Conservation (phyloP, 2,888 invertebrate species). For the Pheosia gnoma region DNA sequence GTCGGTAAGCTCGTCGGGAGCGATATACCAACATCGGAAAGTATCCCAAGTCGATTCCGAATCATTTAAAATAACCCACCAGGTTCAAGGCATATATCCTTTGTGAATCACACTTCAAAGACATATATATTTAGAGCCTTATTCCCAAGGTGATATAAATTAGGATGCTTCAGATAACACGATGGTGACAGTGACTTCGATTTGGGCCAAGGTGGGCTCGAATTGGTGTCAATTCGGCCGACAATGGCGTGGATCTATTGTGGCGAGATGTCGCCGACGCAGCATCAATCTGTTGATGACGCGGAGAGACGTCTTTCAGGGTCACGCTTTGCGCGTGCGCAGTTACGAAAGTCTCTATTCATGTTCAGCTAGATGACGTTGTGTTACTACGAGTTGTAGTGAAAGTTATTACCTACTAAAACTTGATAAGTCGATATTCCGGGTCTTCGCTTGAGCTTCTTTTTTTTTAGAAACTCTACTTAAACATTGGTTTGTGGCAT, state of each 20-base stretch:
- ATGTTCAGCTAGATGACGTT: background rate
- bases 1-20: too few relatives aligned
- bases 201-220: slow-evolving; percentile 61
- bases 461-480: too few relatives aligned
- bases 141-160: slow-evolving; percentile 59
- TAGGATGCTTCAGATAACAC: slow-evolving; percentile 54
- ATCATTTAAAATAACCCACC: too few relatives aligned
- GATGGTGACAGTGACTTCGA: slow-evolving; percentile 20
- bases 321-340: slow-evolving; percentile 15
- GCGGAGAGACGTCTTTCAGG: slow-evolving; percentile 19
- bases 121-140: background rate
- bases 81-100: too few relatives aligned
- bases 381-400: slow-evolving; percentile 3
- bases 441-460: too few relatives aligned
- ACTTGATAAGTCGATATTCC: background rate
- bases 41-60: too few relatives aligned
- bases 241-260: slow-evolving; percentile 45
- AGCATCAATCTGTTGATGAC: slow-evolving; percentile 1
- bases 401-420: background rate
- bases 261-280: slow-evolving; percentile 13
- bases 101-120: background rate
- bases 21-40: too few relatives aligned
- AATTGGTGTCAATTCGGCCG: slow-evolving; percentile 59
- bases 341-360: slow-evolving; percentile 13
- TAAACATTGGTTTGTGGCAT: too few relatives aligned